These are phyloP conservation scores for Babylonia areolata DNA, from an alignment of 1,140 invertebrate species.

Conservation along the genomic window DNA sequence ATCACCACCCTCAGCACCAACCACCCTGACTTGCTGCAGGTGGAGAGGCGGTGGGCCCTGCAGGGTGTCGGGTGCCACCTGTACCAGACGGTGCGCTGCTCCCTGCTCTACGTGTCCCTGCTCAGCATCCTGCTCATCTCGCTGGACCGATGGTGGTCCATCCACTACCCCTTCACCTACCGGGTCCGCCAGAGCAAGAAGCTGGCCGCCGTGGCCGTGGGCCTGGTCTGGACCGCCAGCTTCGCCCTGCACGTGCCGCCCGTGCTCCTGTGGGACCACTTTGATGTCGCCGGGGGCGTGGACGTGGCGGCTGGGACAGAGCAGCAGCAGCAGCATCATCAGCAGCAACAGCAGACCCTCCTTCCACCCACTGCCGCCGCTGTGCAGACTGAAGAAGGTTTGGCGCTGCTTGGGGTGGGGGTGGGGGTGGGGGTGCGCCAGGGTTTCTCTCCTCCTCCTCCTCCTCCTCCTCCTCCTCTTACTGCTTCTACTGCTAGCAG, in stretches of 20 bases:
- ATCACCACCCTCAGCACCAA: too few relatives aligned
- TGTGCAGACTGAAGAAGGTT: too few relatives aligned
- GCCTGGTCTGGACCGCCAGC: conserved; percentile 57
- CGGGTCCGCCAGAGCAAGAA: conserved; percentile 60
- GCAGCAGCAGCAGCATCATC: too few relatives aligned
- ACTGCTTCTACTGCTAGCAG: too few relatives aligned
- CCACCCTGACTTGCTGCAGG: too few relatives aligned
- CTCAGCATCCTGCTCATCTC: conserved; percentile 68
- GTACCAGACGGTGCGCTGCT: conserved; percentile 61
- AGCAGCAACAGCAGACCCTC: too few relatives aligned
- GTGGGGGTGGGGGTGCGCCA: too few relatives aligned
- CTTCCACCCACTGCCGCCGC: too few relatives aligned
- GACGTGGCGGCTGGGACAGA: too few relatives aligned
- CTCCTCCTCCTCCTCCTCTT: neutral
- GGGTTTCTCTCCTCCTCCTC: too few relatives aligned
- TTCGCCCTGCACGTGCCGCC: conserved; percentile 61
- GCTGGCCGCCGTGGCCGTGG: conserved; percentile 56
- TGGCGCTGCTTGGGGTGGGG: too few relatives aligned
- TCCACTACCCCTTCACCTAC: conserved; percentile 70
- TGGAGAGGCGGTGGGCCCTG: conserved; percentile 50
- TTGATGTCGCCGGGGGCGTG: neutral
- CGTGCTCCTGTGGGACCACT: conserved; percentile 55
- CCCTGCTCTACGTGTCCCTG: conserved; percentile 64
- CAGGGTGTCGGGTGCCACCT: conserved; percentile 50
- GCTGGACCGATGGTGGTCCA: conserved; percentile 69